These are phyloP conservation scores for Allolobophora icterica DNA, from an alignment of 2,888 invertebrate genomes.

Conservation along the genomic window DNA sequence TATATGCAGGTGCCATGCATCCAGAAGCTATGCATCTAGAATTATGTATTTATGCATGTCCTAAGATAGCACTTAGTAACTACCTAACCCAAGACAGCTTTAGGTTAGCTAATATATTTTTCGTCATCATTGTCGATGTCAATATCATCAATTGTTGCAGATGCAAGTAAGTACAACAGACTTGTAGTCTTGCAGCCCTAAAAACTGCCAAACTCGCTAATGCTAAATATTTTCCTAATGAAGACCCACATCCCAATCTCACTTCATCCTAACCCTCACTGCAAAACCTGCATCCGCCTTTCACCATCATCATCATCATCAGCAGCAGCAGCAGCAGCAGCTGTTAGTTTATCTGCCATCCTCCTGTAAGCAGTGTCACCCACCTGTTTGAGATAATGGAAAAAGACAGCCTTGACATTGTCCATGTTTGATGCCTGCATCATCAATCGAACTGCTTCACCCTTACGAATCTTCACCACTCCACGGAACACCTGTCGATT, in stretches of 20 bases:
- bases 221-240: no score
- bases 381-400: constrained; percentile 47
- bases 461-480: constrained; percentile 60
- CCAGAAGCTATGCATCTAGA: constrained; percentile 29
- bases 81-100: no score
- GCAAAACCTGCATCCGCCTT: background rate
- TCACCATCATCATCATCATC: background rate
- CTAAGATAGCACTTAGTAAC: background rate
- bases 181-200: no score
- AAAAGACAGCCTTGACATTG: constrained; percentile 54
- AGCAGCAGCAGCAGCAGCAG: no score
- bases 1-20: background rate
- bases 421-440: constrained; percentile 52
- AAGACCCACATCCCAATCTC: no score
- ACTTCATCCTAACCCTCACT: background rate
- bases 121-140: no score
- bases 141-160: no score
- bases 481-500: constrained; percentile 56
- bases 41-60: constrained; percentile 35
- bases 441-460: constrained; percentile 58
- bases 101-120: no score
- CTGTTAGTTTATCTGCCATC: background rate
- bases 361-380: background rate
- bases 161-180: no score
- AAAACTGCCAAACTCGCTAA: no score